Evolutionary conservation across 1,140 invertebrate genomes (phyloP).

Genomic region (Pachypeltis micranthus): DNA sequence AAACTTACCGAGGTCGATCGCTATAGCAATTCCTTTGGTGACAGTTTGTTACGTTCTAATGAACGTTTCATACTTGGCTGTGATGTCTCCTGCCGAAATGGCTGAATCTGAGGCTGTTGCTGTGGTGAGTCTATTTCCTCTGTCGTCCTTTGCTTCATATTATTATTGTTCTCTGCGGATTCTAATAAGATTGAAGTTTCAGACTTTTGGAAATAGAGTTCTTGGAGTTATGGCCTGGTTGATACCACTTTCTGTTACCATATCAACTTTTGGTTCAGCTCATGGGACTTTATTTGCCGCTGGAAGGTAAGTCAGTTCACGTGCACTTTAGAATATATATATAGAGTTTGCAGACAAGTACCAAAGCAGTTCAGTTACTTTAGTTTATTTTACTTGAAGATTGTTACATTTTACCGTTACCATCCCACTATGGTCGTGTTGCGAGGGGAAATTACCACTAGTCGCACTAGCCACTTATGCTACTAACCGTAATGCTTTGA

Average conservation of each 20-base stretch:
- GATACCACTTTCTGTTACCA: constrained; percentile 87
- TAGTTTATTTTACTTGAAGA: neutral
- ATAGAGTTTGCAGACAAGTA: neutral
- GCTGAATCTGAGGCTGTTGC: constrained; percentile 92
- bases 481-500: too few relatives aligned
- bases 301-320: constrained; percentile 53
- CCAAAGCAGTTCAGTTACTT: neutral
- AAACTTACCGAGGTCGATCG: constrained; percentile 89
- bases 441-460: too few relatives aligned
- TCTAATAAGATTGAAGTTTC: constrained; percentile 23
- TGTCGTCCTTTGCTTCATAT: neutral
- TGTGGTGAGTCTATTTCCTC: constrained; percentile 51
- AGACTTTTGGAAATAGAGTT: constrained; percentile 73
- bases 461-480: too few relatives aligned
- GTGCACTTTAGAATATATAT: neutral
- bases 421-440: too few relatives aligned
- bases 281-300: constrained; percentile 91
- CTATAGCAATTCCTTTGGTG: constrained; percentile 90
- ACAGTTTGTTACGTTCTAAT: constrained; percentile 92
- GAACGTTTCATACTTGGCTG: constrained; percentile 92
- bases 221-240: constrained; percentile 79
- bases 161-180: neutral
- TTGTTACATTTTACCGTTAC: neutral
- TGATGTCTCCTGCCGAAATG: constrained; percentile 89
- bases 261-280: constrained; percentile 92